phyloP scores from a whole-genome alignment of 2,888 invertebrate species.

The Monoplex corrugatus region DNA sequence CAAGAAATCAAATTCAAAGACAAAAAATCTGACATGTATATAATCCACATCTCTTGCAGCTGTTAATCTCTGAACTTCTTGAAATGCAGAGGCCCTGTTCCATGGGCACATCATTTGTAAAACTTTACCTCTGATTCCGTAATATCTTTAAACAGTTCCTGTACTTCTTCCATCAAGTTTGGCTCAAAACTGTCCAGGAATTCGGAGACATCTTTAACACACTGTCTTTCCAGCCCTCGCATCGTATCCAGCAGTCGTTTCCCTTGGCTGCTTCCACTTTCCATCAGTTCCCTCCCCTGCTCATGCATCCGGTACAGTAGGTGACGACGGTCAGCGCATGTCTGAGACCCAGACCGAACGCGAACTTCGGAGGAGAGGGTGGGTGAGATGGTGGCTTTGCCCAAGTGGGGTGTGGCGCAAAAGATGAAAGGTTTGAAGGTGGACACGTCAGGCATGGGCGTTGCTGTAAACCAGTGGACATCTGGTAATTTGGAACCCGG shows the following conservation, averaged over 20 bases:
- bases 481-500: slow-evolving; percentile 82
- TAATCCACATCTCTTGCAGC: no score
- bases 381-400: slow-evolving; percentile 87
- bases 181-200: slow-evolving; percentile 76
- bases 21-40: no score
- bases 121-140: slow-evolving; percentile 82
- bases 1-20: no score
- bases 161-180: slow-evolving; percentile 77
- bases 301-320: slow-evolving; percentile 86
- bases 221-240: slow-evolving; percentile 80
- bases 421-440: slow-evolving; percentile 90
- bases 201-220: slow-evolving; percentile 80
- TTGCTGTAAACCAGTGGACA: slow-evolving; percentile 92
- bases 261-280: slow-evolving; percentile 62
- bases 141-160: slow-evolving; percentile 81
- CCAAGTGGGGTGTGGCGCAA: slow-evolving; percentile 86
- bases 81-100: no score
- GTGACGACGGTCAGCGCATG: slow-evolving; percentile 83
- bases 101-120: slow-evolving; percentile 80
- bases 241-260: slow-evolving; percentile 80
- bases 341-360: slow-evolving; percentile 78
- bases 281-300: slow-evolving; percentile 79
- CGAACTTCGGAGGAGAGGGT: slow-evolving; percentile 78
- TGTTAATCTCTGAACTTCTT: no score
- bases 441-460: slow-evolving; percentile 89